phyloP scores from a whole-genome alignment of 2,888 invertebrate species.

The Xestia xanthographa region DNA sequence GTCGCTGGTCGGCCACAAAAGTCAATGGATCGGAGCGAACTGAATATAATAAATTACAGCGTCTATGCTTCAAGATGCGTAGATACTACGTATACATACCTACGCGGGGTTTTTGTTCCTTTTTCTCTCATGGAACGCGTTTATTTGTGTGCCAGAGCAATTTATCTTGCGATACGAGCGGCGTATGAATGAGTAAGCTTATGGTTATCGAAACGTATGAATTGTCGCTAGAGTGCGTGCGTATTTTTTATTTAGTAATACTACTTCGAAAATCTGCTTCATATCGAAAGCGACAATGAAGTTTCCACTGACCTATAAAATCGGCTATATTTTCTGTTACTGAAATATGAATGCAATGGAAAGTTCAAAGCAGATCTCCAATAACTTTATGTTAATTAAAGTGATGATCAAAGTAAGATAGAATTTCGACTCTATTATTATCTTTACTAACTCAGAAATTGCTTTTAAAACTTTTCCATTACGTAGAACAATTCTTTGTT shows the following conservation, averaged over 20 bases:
- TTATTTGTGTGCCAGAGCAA: conserved; percentile 87
- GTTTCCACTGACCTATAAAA: background rate
- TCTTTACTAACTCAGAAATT: conserved; percentile 46
- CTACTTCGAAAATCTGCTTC: conserved; percentile 51
- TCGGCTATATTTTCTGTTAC: background rate
- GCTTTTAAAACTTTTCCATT: conserved; percentile 51
- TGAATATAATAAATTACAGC: conserved; percentile 89
- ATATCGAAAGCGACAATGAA: conserved; percentile 16
- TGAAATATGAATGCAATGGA: background rate
- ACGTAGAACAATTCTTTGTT: conserved; percentile 53
- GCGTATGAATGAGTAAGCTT: conserved; percentile 87
- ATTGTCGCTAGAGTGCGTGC: conserved; percentile 71
- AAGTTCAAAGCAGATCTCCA: background rate
- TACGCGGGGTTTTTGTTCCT: conserved; percentile 81
- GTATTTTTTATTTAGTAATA: conserved; percentile 66
- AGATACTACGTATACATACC: conserved; percentile 71
- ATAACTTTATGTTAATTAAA: conserved; percentile 20
- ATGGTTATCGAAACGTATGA: conserved; percentile 81
- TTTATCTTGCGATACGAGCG: conserved; percentile 87
- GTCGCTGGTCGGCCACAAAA: conserved; percentile 85
- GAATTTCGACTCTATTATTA: conserved; percentile 40
- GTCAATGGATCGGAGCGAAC: conserved; percentile 87
- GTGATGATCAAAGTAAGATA: conserved; percentile 27
- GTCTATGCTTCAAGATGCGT: conserved; percentile 82
- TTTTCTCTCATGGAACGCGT: conserved; percentile 81